Conservation (phyloP, 2,888 invertebrate genomes). For the Serrognathus titanus region DNA sequence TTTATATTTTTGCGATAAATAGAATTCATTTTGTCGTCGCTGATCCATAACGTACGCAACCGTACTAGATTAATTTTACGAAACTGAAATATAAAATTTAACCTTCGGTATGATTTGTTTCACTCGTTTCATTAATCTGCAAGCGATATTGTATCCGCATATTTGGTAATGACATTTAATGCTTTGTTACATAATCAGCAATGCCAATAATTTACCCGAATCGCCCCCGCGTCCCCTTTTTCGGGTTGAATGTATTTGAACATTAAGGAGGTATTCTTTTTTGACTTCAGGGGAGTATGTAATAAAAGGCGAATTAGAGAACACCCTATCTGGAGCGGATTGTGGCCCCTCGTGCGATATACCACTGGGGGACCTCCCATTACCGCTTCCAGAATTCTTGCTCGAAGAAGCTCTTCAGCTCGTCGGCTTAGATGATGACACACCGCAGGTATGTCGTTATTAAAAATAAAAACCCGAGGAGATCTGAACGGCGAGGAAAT, state of each 20-base stretch:
- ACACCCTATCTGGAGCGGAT: conserved; percentile 38
- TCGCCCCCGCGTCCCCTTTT: neutral
- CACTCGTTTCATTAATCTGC: neutral
- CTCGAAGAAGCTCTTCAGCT: conserved; percentile 72
- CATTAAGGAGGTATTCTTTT: conserved; percentile 5
- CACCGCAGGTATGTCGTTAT: conserved; percentile 46
- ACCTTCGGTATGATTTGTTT: too few species aligned
- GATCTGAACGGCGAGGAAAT: neutral
- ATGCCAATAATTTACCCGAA: neutral
- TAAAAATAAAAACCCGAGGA: too few species aligned
- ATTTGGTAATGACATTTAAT: conserved; percentile 8
- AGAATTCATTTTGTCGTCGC: too few species aligned
- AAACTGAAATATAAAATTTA: too few species aligned
- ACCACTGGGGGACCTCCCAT: conserved; percentile 54
- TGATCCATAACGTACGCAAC: too few species aligned
- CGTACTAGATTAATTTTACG: too few species aligned
- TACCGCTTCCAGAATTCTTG: conserved; percentile 59
- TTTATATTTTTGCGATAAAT: too few species aligned
- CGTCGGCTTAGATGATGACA: conserved; percentile 66
- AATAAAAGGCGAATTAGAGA: conserved; percentile 47
- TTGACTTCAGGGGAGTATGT: conserved; percentile 60
- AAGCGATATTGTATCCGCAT: neutral
- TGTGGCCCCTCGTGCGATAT: conserved; percentile 53
- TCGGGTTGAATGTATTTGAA: neutral
- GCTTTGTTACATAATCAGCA: neutral